These are phyloP conservation scores for Illadopsis cleaveri DNA, from an alignment of 2,113 vertebrate genomes.

Conservation along the genomic window DNA sequence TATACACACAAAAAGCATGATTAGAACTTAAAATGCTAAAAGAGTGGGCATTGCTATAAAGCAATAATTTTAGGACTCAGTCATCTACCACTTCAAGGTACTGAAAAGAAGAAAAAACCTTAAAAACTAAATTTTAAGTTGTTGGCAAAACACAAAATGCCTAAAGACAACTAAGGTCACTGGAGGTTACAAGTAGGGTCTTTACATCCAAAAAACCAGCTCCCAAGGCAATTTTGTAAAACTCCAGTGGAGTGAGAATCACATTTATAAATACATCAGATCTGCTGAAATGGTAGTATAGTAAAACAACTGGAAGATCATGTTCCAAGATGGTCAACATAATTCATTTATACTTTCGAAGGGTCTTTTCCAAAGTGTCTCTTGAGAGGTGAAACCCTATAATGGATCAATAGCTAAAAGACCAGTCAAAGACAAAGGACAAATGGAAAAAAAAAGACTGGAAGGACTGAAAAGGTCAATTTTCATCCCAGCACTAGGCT, in stretches of 20 bases:
- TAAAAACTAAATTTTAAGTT: neutral
- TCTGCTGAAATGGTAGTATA: neutral
- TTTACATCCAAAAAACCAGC: neutral
- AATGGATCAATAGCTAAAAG: slow-evolving; percentile 11
- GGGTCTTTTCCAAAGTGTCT: neutral
- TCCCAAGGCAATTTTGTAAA: neutral
- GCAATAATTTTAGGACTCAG: neutral
- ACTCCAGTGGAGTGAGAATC: neutral
- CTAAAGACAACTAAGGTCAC: neutral
- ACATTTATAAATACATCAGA: neutral
- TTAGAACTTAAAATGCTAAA: neutral
- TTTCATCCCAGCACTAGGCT: neutral
- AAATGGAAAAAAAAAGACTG: neutral
- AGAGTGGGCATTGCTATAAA: neutral
- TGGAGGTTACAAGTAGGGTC: neutral
- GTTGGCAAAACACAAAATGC: neutral
- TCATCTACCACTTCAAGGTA: neutral
- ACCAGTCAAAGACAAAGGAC: neutral
- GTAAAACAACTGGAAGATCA: slow-evolving; percentile 5
- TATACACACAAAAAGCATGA: neutral
- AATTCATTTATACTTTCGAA: neutral
- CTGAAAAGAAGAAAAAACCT: neutral
- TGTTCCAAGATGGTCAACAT: neutral
- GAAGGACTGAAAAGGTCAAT: slow-evolving; percentile 17
- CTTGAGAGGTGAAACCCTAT: neutral